Evolutionary conservation across 1,140 invertebrate species (phyloP), one percentile per base, ranked within the genome.

Genomic region (Periplaneta americana): DNA sequence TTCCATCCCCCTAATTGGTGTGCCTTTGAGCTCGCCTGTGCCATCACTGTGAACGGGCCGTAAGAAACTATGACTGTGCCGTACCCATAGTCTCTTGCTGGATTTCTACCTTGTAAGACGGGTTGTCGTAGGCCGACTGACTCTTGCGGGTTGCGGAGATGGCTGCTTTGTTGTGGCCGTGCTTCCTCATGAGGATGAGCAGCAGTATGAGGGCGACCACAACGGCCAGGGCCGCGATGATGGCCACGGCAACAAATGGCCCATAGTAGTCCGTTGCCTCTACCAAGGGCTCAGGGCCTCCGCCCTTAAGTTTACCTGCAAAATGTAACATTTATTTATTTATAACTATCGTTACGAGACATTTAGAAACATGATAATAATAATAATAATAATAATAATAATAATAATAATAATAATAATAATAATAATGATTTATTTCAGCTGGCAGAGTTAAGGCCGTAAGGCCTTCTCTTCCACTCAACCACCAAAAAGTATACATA

Each of bases 61-160:
- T 66, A 66, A 28, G 22, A 66, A 66, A n/a, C 48, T 66, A 28
- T 66, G 76, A 81, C n/a, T 34, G 81, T 36, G 76, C 34, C 85
- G 82, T 92, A 96, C 95, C 94, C 94, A 96, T 95, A 87, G 95
- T 96, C 90, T 96, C 95, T 91, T 96, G 95, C 89, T 96, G 95
- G 88, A 96, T 93, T 89, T 96, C 95, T 89, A 97, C 94, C 93
- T 97, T 98, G 90, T 97, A 98, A 85, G 96, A 96, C 80, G 96
- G 96, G 90, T 97, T 98, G 87, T 98, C 96, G 86, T 97, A 97
- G 74, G 96, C 95, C 13, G 96, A 93, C 80, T 89, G 87, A 66
- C 88, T 88, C 83, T 89, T 89, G 81, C 87, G 86, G 57, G 87
- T 85, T 39, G 88, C 87, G n/a, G 92, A 93, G 80, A 94, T 93